phyloP scores from a whole-genome alignment of 1,140 invertebrate species.

The Drosophila teissieri region DNA sequence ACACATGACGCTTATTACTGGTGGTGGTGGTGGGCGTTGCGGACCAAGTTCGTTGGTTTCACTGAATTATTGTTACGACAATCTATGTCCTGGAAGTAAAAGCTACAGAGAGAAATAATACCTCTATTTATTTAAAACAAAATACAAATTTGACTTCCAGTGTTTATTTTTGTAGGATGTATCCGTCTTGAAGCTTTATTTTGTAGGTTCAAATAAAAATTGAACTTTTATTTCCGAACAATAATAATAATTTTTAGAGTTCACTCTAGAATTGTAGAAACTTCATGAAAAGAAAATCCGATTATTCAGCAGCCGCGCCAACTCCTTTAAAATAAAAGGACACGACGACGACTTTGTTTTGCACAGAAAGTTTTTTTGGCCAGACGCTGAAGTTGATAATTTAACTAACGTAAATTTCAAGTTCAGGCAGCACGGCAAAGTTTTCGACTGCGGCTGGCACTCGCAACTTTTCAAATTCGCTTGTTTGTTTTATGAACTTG shows the following conservation, averaged over 20 bases:
- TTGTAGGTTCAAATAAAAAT: neutral
- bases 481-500: conserved; percentile 74
- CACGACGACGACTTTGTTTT: conserved; percentile 28
- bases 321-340: conserved; percentile 29
- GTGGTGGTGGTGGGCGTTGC: neutral
- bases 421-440: conserved; percentile 53
- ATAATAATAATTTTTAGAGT: too few species aligned
- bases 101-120: neutral
- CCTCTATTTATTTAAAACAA: too few species aligned
- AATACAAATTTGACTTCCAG: too few species aligned
- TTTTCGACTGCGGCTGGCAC: conserved; percentile 48
- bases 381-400: conserved; percentile 61
- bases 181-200: too few species aligned
- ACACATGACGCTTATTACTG: conserved; percentile 48
- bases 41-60: conserved; percentile 6
- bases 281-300: neutral
- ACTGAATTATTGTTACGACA: conserved; percentile 40
- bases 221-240: neutral
- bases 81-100: conserved; percentile 20
- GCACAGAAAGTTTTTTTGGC: conserved; percentile 39
- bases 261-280: neutral
- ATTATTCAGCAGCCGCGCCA: conserved; percentile 17
- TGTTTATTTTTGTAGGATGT: too few species aligned
- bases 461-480: conserved; percentile 68
- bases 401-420: conserved; percentile 73